Evolutionary conservation across 2,797 vertebrate species (phyloP).

Genomic region (Neosilurus mollespiculum): DNA sequence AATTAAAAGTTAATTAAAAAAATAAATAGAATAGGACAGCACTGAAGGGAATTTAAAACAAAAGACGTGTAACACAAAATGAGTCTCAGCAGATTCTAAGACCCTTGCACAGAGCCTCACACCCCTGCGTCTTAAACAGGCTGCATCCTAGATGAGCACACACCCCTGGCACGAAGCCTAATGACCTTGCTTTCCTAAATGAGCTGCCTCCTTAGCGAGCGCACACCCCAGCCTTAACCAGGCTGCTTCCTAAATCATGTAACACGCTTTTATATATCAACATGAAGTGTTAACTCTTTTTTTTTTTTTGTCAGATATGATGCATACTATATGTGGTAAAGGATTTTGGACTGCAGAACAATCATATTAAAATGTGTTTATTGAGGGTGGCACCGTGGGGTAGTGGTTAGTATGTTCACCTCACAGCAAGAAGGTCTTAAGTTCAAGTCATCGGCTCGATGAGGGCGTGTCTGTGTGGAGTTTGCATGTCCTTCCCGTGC

Average conservation of each 20-base stretch:
- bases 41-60: constrained; percentile 12
- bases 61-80: not conserved
- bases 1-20: constrained; percentile 21
- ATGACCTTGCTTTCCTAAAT: constrained; percentile 20
- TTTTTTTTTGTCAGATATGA: not conserved
- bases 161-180: constrained; percentile 29
- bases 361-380: not conserved
- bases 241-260: not conserved
- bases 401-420: no score
- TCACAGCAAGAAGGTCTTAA: no score
- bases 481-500: no score
- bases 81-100: not conserved
- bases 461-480: no score
- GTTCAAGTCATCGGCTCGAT: no score
- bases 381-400: not conserved
- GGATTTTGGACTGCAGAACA: not conserved
- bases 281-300: not conserved
- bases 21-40: constrained; percentile 11
- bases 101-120: constrained; percentile 15
- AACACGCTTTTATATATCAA: not conserved
- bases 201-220: not conserved
- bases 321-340: not conserved
- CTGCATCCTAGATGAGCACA: constrained; percentile 6
- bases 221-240: not conserved
- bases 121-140: not conserved